These are phyloP conservation scores for Lasioglossum albipes DNA, from an alignment of 1,140 invertebrate species.

Conservation along the genomic window DNA sequence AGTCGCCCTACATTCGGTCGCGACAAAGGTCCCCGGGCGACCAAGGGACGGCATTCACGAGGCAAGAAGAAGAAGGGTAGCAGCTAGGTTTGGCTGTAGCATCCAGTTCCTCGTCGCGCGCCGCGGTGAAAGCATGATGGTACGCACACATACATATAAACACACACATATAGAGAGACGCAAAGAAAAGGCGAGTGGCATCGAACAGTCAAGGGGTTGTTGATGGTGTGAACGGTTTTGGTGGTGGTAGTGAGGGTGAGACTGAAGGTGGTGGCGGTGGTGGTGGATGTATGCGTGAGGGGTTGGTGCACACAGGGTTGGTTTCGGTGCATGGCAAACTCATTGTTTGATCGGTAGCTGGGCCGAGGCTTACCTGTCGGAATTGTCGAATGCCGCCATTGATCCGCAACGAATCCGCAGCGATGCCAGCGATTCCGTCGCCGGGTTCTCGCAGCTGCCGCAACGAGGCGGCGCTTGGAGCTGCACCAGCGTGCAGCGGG, in stretches of 20 bases:
- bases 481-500: conserved; percentile 79
- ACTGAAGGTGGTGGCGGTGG: background rate
- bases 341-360: conserved; percentile 2
- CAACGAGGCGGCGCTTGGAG: conserved; percentile 87
- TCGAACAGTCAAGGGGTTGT: background rate
- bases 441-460: conserved; percentile 90
- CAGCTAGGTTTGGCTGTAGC: background rate
- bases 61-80: too few species aligned
- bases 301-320: too few species aligned
- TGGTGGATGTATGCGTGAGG: background rate
- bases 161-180: background rate
- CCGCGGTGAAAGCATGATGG: conserved; percentile 27
- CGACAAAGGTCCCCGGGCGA: too few species aligned
- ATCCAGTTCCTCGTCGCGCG: background rate
- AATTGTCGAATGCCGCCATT: conserved; percentile 98
- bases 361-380: conserved; percentile 90
- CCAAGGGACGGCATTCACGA: too few species aligned
- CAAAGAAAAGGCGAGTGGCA: background rate
- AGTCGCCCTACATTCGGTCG: too few species aligned
- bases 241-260: background rate
- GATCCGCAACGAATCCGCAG: conserved; percentile 96
- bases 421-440: conserved; percentile 96
- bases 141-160: too few species aligned
- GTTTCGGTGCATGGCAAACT: background rate
- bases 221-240: background rate